Evolutionary conservation across 2,888 invertebrate species (phyloP), one percentile per base, ranked within the genome.

Genomic region (Hirudinaria manillensis): DNA sequence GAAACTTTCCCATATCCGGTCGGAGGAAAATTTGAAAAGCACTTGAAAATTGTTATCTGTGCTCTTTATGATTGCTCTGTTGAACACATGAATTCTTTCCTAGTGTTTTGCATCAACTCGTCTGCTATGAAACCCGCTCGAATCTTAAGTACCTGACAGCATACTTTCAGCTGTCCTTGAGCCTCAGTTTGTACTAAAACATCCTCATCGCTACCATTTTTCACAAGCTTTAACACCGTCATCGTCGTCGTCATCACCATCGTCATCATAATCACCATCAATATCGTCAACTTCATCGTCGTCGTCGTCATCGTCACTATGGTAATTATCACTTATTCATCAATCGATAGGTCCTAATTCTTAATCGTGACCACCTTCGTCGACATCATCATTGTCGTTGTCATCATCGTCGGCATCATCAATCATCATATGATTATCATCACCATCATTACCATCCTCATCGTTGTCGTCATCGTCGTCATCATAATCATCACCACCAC

Each of bases 141-240:
- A 36, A 34, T 38, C 97, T 91, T 96, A 95, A 89, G 99, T 98
- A 81, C 97, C 95, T 80, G 94, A 94, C 87, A 96, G 89, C 86
- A 99, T 88, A 81, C 92, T 92, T 88, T 99, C 95, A 88, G 98
- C 97, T 87, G 95, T 94, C 75, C 97, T 95, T 83, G 99, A 99
- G 89, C 99, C 99, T 75, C 98, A 99, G 87, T 99, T 96, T 86
- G 99, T 99, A 88, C 67, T n/a, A 34, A 34, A 67, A n/a, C 45
- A 45, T 45, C 10, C 10, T 45, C 45, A 45, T 16, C 10, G 16
- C 1, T 45, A 45, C 45, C 13, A 24, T 7, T n/a, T 27, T 45
- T 71, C 53, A 71, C 1, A 19, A 6, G 21, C 71, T 7, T 71
- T 51, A 51, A 24, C 71, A 27, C 45, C 70, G 2, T 70, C 24